Percentiles rank a stretch among this genome's conserved stretches.
Evolutionary conservation across 2,888 invertebrate genomes (phyloP).

Genomic region (Rotaria socialis): DNA sequence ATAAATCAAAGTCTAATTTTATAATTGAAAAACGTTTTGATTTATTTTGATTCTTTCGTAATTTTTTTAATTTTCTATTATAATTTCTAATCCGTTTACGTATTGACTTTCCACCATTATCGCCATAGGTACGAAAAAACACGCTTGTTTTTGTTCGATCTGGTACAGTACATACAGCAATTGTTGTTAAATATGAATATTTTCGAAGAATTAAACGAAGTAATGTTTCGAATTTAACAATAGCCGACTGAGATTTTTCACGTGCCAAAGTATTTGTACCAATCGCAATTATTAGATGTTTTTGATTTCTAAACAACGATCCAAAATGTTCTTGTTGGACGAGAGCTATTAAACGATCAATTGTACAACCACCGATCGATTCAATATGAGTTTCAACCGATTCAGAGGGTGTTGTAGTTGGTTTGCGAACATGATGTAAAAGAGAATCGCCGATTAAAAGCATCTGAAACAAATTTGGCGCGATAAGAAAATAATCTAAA

Average conservation of each 20-base stretch:
- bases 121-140: slow-evolving; percentile 10
- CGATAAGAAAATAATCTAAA: too few species aligned
- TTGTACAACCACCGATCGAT: slow-evolving; percentile 13
- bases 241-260: slow-evolving; percentile 11
- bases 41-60: background rate
- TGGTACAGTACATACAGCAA: background rate
- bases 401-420: background rate
- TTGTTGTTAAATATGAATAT: background rate
- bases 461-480: background rate
- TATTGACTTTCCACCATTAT: slow-evolving; percentile 30
- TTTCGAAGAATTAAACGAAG: background rate
- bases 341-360: background rate
- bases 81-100: background rate
- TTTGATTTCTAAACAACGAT: background rate
- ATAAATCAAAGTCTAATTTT: background rate
- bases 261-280: slow-evolving; percentile 34
- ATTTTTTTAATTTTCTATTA: background rate
- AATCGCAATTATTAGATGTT: background rate
- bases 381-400: background rate
- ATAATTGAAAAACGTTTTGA: background rate
- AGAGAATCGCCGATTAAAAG: slow-evolving; percentile 15
- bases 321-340: background rate
- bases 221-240: slow-evolving; percentile 17
- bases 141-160: slow-evolving; percentile 2
- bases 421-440: background rate